phyloP scores from a whole-genome alignment of 1,140 invertebrate genomes.

The Eueides isabella region DNA sequence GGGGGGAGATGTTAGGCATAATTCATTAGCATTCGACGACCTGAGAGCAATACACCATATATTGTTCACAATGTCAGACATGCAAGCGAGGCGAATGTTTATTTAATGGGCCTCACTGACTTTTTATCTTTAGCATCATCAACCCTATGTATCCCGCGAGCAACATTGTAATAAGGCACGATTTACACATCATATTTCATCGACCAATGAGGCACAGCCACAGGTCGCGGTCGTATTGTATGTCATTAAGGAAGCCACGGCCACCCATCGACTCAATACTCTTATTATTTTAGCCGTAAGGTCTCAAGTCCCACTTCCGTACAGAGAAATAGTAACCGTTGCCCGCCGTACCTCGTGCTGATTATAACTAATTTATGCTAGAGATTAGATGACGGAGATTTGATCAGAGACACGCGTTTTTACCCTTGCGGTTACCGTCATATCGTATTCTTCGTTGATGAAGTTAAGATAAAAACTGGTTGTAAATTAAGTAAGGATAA shows the following conservation, averaged over 20 bases:
- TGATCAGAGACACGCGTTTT: constrained; percentile 39
- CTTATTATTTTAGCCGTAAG: constrained; percentile 2
- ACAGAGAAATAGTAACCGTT: not conserved
- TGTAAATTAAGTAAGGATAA: constrained; percentile 26
- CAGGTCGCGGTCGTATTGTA: constrained; percentile 37
- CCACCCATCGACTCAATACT: not conserved
- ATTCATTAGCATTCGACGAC: constrained; percentile 5
- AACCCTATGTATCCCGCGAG: constrained; percentile 38
- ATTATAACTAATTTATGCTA: constrained; percentile 48
- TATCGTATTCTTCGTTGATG: constrained; percentile 31
- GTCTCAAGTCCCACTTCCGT: not conserved
- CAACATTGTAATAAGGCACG: constrained; percentile 46
- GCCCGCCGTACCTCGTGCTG: constrained; percentile 37
- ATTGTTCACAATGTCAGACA: constrained; percentile 21
- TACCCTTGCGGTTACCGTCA: constrained; percentile 38
- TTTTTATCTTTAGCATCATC: constrained; percentile 27
- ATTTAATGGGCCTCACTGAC: constrained; percentile 12
- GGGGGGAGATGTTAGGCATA: constrained; percentile 20
- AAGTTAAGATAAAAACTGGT: constrained; percentile 38
- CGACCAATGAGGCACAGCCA: constrained; percentile 45
- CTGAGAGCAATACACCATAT: constrained; percentile 13
- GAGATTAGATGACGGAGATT: constrained; percentile 46
- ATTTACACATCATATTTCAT: constrained; percentile 65
- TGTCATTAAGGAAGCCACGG: constrained; percentile 42
- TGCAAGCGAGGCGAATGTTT: constrained; percentile 20